A percentile compares a stretch with the other conserved stretches of the same genome.
These are phyloP conservation scores for Seira ritae DNA, from an alignment of 2,888 invertebrate genomes.

Conservation along the genomic window DNA sequence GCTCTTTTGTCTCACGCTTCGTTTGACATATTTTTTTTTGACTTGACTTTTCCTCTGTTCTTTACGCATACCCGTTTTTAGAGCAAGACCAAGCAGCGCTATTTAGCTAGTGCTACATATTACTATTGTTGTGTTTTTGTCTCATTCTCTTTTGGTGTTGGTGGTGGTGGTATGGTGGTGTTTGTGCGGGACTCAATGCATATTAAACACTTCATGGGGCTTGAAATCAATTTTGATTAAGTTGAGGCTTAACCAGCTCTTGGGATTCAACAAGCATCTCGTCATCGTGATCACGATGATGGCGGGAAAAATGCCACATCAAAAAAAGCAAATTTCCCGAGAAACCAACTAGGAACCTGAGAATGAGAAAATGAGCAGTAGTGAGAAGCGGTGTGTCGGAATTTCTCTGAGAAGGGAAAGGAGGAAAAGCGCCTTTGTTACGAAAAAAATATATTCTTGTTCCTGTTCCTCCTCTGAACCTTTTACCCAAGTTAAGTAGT, in stretches of 20 bases:
- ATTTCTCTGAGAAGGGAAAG: neutral
- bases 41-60: neutral
- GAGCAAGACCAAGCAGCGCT: no score
- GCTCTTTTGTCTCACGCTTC: slow-evolving; percentile 48
- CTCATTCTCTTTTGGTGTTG: neutral
- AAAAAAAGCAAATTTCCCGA: neutral
- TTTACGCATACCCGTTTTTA: neutral
- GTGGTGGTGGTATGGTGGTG: slow-evolving; percentile 10
- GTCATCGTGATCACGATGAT: neutral
- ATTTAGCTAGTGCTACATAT: no score
- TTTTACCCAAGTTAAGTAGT: no score
- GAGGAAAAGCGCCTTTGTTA: neutral
- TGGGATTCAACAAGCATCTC: slow-evolving; percentile 28
- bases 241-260: slow-evolving; percentile 21
- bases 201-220: slow-evolving; percentile 48
- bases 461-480: no score
- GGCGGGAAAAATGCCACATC: neutral
- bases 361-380: slow-evolving; percentile 1
- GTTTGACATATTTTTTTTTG: slow-evolving; percentile 42
- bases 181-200: slow-evolving; percentile 36
- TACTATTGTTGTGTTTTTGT: neutral
- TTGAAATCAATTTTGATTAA: slow-evolving; percentile 57
- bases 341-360: neutral
- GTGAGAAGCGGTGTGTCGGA: neutral
- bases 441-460: neutral